phyloP scores from a whole-genome alignment of 2,888 invertebrate species.

The Noctua fimbriata region DNA sequence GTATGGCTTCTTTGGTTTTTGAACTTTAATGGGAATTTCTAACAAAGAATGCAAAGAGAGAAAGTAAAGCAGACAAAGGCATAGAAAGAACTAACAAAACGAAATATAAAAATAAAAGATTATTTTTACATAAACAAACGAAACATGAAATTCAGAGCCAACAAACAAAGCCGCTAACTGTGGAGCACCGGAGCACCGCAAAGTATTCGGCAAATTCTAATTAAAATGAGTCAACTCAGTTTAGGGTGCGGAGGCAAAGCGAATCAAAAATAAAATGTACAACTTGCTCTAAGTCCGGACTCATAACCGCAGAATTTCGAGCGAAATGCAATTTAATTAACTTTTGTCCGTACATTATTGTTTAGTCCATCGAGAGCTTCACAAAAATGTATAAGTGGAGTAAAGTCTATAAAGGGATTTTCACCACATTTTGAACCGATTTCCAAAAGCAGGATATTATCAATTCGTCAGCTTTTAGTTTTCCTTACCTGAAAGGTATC shows the following conservation, averaged over 20 bases:
- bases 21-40: neutral
- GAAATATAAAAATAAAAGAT: neutral
- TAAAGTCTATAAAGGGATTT: neutral
- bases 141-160: slow-evolving; percentile 42
- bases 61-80: slow-evolving; percentile 19
- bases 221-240: slow-evolving; percentile 55
- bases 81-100: slow-evolving; percentile 7
- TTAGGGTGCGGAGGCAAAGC: slow-evolving; percentile 37
- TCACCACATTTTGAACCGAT: neutral
- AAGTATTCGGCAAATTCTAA: slow-evolving; percentile 58
- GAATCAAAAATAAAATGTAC: slow-evolving; percentile 54
- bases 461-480: too few relatives aligned
- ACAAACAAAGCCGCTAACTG: slow-evolving; percentile 50
- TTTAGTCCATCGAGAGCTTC: slow-evolving; percentile 22
- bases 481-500: too few relatives aligned
- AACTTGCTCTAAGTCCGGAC: slow-evolving; percentile 17
- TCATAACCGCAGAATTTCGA: slow-evolving; percentile 47
- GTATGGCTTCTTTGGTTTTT: neutral
- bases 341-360: slow-evolving; percentile 33
- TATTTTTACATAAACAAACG: slow-evolving; percentile 34
- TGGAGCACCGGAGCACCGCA: slow-evolving; percentile 46
- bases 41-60: neutral
- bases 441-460: too few relatives aligned
- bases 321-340: slow-evolving; percentile 51
- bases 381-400: neutral